Conservation (phyloP, 2,113 vertebrate species). For the Halichoeres trimaculatus region DNA sequence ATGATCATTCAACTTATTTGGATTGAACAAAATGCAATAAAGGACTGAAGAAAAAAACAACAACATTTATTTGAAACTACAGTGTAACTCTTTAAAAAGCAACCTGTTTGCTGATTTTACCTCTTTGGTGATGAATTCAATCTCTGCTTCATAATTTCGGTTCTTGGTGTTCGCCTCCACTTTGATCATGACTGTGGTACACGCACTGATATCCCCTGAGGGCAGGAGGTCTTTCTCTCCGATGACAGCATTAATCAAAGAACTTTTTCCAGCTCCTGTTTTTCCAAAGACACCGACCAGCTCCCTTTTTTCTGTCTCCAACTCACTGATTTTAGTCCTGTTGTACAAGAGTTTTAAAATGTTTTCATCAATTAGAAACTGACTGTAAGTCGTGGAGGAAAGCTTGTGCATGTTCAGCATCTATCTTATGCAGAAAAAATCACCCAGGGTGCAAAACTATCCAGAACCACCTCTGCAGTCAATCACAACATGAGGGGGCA, state of each 20-base stretch:
- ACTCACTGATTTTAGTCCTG: constrained; percentile 24
- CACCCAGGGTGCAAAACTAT: too few relatives aligned
- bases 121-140: constrained; percentile 69
- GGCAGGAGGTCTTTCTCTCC: constrained; percentile 57
- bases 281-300: constrained; percentile 72
- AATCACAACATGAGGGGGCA: too few relatives aligned
- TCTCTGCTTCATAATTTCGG: constrained; percentile 60
- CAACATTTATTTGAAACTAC: too few relatives aligned
- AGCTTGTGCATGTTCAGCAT: neutral
- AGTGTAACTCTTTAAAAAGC: too few relatives aligned
- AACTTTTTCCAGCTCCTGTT: constrained; percentile 74
- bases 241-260: constrained; percentile 72
- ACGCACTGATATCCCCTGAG: constrained; percentile 57
- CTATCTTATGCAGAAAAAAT: too few relatives aligned
- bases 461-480: too few relatives aligned
- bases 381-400: neutral
- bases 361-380: neutral
- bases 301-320: constrained; percentile 54
- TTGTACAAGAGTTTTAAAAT: neutral
- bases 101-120: constrained; percentile 45
- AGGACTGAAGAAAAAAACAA: too few relatives aligned
- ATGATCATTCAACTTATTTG: too few relatives aligned
- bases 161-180: constrained; percentile 49
- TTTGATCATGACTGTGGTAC: constrained; percentile 73
- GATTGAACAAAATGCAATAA: too few relatives aligned